These are phyloP conservation scores for Drosophila gunungcola DNA, from an alignment of 1,140 invertebrate species.

Conservation along the genomic window DNA sequence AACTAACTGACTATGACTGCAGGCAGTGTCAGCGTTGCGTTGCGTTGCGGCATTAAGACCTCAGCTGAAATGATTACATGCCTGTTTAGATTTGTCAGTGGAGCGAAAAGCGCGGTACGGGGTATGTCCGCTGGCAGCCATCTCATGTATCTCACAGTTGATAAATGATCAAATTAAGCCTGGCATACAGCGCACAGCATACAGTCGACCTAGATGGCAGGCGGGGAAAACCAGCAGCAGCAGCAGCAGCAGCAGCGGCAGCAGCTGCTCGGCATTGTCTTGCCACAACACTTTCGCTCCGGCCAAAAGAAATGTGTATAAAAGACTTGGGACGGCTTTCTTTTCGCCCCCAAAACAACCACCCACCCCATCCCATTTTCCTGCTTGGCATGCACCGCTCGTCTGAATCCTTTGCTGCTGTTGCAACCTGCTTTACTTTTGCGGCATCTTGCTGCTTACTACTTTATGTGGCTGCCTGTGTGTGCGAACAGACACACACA, in stretches of 20 bases:
- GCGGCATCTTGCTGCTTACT: slow-evolving; percentile 59
- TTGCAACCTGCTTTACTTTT: slow-evolving; percentile 65
- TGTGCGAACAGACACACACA: slow-evolving; percentile 6
- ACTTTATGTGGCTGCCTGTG: slow-evolving; percentile 36
- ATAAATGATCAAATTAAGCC: slow-evolving; percentile 83
- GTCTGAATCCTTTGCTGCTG: slow-evolving; percentile 59
- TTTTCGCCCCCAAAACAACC: neutral
- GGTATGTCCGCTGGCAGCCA: slow-evolving; percentile 31
- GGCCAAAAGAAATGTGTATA: slow-evolving; percentile 25
- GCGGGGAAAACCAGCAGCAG: neutral
- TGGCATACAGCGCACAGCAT: slow-evolving; percentile 14
- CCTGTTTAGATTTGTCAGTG: slow-evolving; percentile 81
- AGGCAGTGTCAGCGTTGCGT: slow-evolving; percentile 63
- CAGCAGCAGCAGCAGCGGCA: slow-evolving; percentile 51
- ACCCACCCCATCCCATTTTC: slow-evolving; percentile 6
- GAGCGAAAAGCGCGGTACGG: slow-evolving; percentile 3
- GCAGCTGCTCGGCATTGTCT: slow-evolving; percentile 59
- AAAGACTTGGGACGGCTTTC: slow-evolving; percentile 17
- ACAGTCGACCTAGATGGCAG: slow-evolving; percentile 53
- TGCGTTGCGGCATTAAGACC: slow-evolving; percentile 74
- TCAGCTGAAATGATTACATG: slow-evolving; percentile 82
- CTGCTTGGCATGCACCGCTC: slow-evolving; percentile 69
- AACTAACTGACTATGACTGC: slow-evolving; percentile 70
- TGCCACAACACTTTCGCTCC: slow-evolving; percentile 45
- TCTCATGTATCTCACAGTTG: slow-evolving; percentile 77